phyloP scores from a whole-genome alignment of 2,797 vertebrate genomes.

The Strix occidentalis region DNA sequence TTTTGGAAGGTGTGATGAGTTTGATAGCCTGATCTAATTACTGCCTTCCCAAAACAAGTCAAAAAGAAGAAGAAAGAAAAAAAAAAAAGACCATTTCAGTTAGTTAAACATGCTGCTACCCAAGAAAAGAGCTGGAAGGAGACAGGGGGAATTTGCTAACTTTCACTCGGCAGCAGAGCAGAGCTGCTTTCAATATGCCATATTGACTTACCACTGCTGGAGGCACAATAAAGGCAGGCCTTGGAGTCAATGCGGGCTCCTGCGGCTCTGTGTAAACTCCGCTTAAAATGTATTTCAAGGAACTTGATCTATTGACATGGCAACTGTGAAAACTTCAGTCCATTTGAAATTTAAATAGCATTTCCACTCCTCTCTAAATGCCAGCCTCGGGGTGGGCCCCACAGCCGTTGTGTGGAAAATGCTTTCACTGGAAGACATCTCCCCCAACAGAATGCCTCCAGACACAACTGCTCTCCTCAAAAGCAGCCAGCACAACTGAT shows the following conservation, averaged over 20 bases:
- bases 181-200: conserved; percentile 52
- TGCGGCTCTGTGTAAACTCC: conserved; percentile 68
- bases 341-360: conserved; percentile 75
- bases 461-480: conserved; percentile 67
- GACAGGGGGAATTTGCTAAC: conserved; percentile 51
- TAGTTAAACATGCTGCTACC: conserved; percentile 28
- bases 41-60: background rate
- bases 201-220: conserved; percentile 61
- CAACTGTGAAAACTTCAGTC: conserved; percentile 65
- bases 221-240: conserved; percentile 54
- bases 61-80: background rate
- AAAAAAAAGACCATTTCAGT: background rate
- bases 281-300: conserved; percentile 65
- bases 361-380: conserved; percentile 63
- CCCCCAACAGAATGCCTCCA: conserved; percentile 72
- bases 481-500: conserved; percentile 66
- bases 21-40: background rate
- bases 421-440: conserved; percentile 66
- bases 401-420: conserved; percentile 39
- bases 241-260: conserved; percentile 54
- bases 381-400: conserved; percentile 47
- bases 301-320: conserved; percentile 70
- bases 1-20: background rate
- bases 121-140: conserved; percentile 38
- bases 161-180: conserved; percentile 26